These are phyloP conservation scores for Myotis planiceps DNA, from an alignment of 2,797 vertebrate genomes.

Conservation along the genomic window DNA sequence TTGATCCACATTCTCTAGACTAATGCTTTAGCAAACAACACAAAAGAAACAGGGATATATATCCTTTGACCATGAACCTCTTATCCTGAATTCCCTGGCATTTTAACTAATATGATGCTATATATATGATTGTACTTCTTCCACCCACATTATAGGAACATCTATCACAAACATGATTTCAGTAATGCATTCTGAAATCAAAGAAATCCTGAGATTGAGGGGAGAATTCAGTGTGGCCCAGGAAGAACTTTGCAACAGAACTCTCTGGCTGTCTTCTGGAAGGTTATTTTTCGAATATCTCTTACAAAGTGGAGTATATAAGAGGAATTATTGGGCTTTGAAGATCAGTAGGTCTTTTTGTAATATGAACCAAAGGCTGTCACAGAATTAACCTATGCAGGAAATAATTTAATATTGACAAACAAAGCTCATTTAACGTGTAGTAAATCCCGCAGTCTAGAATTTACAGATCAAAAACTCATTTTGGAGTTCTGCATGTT, in stretches of 20 bases:
- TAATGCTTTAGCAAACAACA: not conserved
- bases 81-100: not conserved
- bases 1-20: not conserved
- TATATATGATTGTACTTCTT: not conserved
- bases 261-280: not conserved
- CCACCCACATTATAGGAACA: not conserved
- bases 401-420: not conserved
- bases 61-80: not conserved
- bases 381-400: not conserved
- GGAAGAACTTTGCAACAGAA: not conserved
- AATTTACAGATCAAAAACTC: not conserved
- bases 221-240: not conserved
- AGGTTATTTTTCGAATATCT: not conserved
- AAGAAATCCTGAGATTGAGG: not conserved
- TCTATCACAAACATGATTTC: not conserved
- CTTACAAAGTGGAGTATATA: not conserved
- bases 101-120: not conserved
- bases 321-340: not conserved
- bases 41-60: not conserved
- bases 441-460: not conserved
- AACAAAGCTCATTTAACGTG: not conserved
- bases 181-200: not conserved
- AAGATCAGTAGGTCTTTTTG: not conserved
- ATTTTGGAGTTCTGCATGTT: not conserved
- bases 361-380: not conserved